Evolutionary conservation across 2,113 vertebrate genomes (phyloP), one percentile per base, ranked within the genome.

Genomic region (Pseudolaguvia tuberculata): DNA sequence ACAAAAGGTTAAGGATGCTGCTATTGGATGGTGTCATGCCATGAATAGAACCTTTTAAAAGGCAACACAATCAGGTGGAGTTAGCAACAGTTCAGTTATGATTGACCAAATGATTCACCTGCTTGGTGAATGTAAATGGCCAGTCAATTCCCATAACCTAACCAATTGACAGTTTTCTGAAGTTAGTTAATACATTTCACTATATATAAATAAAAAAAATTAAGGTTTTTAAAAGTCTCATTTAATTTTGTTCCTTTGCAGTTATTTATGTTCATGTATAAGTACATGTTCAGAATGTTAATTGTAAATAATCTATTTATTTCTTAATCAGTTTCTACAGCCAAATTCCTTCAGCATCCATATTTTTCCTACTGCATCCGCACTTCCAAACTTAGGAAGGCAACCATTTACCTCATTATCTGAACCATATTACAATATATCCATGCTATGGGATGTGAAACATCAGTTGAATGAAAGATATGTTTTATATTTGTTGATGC

Each of bases 401-500:
- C 25, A 39, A 55, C 58, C 21, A 53, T 59, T 51, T 62, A 12
- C 25, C 31, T 61, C 31, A 61, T 53, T 55, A 57, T 72, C 56
- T 65, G 55, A 31, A 56, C 27, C 56, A 77, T 77, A 77, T 72
- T 35, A 42, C 73, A 65, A 55, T 6, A 17, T 39, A 42, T 76
- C 69, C 27, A 51, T 14, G 57, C 52, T 56, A 72, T 63, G 50
- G 73, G 52, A 52, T 68, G 27, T 58, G 45, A 72, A 27, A 47
- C 69, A 23, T 58, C 70, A 35, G 66, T 77, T 70, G 76, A 70
- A 71, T 61, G 63, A 51, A 47, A 13, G 51, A 8, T 45, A 84
- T 85, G 81, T 79, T 42, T 48, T 58, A 9, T 9, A 42, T 61
- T 59, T 20, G 17, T 18, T 76, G 75, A 52, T 65, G 79, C 84